phyloP scores from a whole-genome alignment of 2,888 invertebrate genomes.

The Chironomus riparius region DNA sequence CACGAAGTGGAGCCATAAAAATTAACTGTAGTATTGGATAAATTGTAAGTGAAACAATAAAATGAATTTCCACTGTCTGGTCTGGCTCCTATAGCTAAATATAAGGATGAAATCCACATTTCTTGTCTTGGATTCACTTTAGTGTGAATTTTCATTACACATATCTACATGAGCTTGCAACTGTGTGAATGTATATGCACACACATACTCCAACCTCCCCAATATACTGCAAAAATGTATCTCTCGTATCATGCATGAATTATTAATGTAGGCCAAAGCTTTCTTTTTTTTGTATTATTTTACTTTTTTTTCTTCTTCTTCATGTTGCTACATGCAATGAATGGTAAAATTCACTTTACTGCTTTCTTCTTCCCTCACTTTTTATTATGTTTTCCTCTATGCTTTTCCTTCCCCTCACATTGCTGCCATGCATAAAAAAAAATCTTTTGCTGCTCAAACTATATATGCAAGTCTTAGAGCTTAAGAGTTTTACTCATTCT shows the following conservation, averaged over 20 bases:
- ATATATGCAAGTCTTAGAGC: not conserved
- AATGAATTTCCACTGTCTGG: not conserved
- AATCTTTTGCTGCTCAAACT: not conserved
- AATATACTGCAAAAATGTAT: conserved; percentile 8
- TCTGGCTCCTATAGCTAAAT: not conserved
- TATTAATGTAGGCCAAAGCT: conserved; percentile 10
- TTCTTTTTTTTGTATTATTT: not conserved
- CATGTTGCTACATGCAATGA: not conserved
- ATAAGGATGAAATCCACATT: not conserved
- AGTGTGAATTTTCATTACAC: not conserved
- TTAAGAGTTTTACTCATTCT: not conserved
- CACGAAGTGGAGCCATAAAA: conserved; percentile 3
- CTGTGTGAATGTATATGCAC: too few relatives aligned
- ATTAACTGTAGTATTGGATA: not conserved
- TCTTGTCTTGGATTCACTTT: not conserved
- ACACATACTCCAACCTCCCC: too few relatives aligned
- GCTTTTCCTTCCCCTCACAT: not conserved
- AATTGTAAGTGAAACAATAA: conserved; percentile 2
- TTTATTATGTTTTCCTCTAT: not conserved
- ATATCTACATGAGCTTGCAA: not conserved
- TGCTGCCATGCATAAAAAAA: not conserved
- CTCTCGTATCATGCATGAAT: conserved; percentile 15
- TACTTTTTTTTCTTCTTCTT: not conserved
- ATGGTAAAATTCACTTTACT: not conserved
- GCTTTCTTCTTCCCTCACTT: not conserved